Base-by-base conservation (phyloP, 92 coral and sea anemone genomes). In the Zoanthus gigantus region DNA sequence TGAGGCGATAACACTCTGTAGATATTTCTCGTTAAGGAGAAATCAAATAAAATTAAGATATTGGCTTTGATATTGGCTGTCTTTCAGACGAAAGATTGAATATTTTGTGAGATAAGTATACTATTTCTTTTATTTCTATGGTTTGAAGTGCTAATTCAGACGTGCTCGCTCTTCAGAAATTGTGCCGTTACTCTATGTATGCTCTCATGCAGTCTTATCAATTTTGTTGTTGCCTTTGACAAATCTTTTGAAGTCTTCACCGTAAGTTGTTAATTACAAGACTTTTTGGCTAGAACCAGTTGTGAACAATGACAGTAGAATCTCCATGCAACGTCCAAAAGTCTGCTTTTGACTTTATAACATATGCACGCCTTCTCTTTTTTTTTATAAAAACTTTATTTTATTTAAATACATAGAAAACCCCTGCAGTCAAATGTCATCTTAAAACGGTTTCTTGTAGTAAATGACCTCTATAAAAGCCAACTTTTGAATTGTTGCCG, bases 241-340 rank as follows among this genome's bases (percentile, higher is more conserved):
- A 10, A 69, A 34, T 16, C n/a, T 30, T 69, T 67, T 6, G 23
- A 67, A 28, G 30, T 13, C 13, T 67, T 3, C 69, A 15, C 4
- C 14, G 11, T 31, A 2, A 30, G 16, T 14, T 69, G 45, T 31
- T 45, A 28, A 7, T 37, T n/a, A 81, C 60, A 81, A 66, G 75
- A 81, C 85, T 44, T 66, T n/a, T 29, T 16, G 75, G 47, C 85
- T 81, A 47, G 74, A 11, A 50, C 11, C 7, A 46, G 61, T 18
- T 14, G 44, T 0, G 75, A 81, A 81, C 75, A 66, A 81, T 23
- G 85, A 68, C 75, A 81, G 1, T 12, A 7, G 47, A 65, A 67
- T 63, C 58, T 10, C 85, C 76, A 67, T 65, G 76, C 71, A 81
- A 9, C 45, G 85, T 65, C 85, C 42, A 46, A 11, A 28, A 12